These are phyloP conservation scores for Scophthalmus maximus DNA, from an alignment of 2,113 vertebrate species.

Conservation along the genomic window DNA sequence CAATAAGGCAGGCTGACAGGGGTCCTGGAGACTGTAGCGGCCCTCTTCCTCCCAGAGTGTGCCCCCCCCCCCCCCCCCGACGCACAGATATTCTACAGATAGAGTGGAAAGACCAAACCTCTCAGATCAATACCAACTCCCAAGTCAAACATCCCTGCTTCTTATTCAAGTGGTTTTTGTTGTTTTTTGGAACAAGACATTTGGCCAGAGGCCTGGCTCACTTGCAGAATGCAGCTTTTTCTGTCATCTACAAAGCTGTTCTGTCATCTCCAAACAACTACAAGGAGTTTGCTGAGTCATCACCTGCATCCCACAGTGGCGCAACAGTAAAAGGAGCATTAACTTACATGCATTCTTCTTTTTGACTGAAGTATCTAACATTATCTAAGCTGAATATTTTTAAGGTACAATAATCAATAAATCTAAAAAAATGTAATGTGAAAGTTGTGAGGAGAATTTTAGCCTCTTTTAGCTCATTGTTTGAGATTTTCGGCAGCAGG, in stretches of 20 bases:
- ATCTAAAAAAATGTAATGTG: background rate
- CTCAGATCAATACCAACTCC: constrained; percentile 8
- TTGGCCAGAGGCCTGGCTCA: background rate
- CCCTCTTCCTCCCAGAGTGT: constrained; percentile 51
- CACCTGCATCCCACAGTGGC: too few relatives aligned
- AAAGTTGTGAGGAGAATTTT: background rate
- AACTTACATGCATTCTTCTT: too few relatives aligned
- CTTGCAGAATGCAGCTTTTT: background rate
- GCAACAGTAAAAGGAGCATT: too few relatives aligned
- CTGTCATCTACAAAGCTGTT: background rate
- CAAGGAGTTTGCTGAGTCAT: too few relatives aligned
- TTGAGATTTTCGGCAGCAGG: background rate
- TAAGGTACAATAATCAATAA: background rate
- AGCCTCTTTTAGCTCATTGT: too few relatives aligned
- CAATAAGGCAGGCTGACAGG: constrained; percentile 78
- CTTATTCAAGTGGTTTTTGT: constrained; percentile 9
- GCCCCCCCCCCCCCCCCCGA: too few relatives aligned
- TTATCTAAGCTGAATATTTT: too few relatives aligned
- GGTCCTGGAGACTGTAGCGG: constrained; percentile 46
- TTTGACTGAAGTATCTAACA: too few relatives aligned
- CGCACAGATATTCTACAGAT: constrained; percentile 46
- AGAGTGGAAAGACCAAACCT: constrained; percentile 6
- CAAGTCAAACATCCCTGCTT: background rate
- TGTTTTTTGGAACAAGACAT: background rate
- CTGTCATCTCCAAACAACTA: too few relatives aligned